phyloP scores from a whole-genome alignment of 2,888 invertebrate species.

The Cheilosia vernalis region DNA sequence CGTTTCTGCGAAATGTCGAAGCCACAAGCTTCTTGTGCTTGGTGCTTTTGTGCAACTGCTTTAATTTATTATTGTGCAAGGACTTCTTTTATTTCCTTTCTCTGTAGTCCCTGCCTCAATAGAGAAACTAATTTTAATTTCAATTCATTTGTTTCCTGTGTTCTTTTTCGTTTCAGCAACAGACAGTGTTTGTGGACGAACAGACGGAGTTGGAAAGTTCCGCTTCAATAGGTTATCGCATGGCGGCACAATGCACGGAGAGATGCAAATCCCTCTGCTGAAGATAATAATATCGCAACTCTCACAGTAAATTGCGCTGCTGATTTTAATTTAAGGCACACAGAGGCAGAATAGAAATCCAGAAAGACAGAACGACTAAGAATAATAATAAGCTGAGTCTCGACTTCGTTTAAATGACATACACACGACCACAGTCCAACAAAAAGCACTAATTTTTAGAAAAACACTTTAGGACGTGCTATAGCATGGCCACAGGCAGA shows the following conservation, averaged over 20 bases:
- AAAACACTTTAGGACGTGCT: not conserved
- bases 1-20: conserved; percentile 13
- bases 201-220: conserved; percentile 3
- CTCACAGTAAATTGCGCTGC: conserved; percentile 7
- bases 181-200: not conserved
- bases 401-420: conserved; percentile 3
- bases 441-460: conserved; percentile 21
- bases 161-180: conserved; percentile 54
- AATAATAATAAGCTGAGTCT: not conserved
- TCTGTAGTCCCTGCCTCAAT: not conserved
- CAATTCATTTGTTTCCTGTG: conserved; percentile 49
- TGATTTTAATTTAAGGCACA: conserved; percentile 26
- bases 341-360: conserved; percentile 7
- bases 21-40: conserved; percentile 17
- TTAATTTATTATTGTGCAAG: conserved; percentile 41
- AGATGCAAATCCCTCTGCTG: conserved; percentile 20
- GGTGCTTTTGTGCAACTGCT: conserved; percentile 33
- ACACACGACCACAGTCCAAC: not conserved
- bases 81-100: not conserved
- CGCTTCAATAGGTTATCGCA: conserved; percentile 33
- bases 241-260: not conserved
- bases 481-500: conserved; percentile 31
- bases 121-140: conserved; percentile 58
- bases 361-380: not conserved
- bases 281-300: conserved; percentile 6